Conservation (phyloP, 2,888 invertebrate genomes). For the Creontiades dilutus region DNA sequence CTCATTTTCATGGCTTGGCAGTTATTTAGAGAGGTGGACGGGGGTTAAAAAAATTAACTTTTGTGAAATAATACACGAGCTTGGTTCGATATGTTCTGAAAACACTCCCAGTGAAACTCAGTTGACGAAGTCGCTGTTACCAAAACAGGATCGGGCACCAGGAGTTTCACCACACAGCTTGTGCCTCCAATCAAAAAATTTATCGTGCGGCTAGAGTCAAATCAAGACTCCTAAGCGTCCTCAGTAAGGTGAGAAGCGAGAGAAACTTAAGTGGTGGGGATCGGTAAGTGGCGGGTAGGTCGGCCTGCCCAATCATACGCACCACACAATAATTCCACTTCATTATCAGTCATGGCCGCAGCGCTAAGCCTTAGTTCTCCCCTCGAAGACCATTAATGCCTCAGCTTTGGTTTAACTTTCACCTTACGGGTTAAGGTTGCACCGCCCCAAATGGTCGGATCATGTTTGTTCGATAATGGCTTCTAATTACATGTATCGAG, state of each 20-base stretch:
- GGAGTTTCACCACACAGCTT: too few species aligned
- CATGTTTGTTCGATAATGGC: constrained; percentile 24
- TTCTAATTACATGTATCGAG: constrained; percentile 1
- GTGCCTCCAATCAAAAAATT: background rate
- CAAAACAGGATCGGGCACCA: too few species aligned
- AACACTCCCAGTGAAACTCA: too few species aligned
- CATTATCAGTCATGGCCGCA: constrained; percentile 65
- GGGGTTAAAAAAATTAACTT: too few species aligned
- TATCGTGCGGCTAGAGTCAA: constrained; percentile 4
- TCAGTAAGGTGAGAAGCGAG: background rate
- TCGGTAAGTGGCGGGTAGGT: constrained; percentile 51
- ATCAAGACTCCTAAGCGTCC: constrained; percentile 25
- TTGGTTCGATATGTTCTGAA: too few species aligned
- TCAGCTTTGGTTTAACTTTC: constrained; percentile 48
- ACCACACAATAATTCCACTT: constrained; percentile 62
- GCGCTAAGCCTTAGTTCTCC: constrained; percentile 20
- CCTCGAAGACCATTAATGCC: constrained; percentile 1
- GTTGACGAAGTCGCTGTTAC: too few species aligned
- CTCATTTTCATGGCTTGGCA: too few species aligned
- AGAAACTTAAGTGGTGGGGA: background rate
- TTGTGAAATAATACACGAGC: too few species aligned
- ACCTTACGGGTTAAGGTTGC: constrained; percentile 31
- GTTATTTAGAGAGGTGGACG: too few species aligned
- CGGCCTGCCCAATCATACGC: constrained; percentile 62
- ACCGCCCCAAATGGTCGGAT: constrained; percentile 16